phyloP scores from a whole-genome alignment of 2,113 vertebrate species.

The Pogona vitticeps region DNA sequence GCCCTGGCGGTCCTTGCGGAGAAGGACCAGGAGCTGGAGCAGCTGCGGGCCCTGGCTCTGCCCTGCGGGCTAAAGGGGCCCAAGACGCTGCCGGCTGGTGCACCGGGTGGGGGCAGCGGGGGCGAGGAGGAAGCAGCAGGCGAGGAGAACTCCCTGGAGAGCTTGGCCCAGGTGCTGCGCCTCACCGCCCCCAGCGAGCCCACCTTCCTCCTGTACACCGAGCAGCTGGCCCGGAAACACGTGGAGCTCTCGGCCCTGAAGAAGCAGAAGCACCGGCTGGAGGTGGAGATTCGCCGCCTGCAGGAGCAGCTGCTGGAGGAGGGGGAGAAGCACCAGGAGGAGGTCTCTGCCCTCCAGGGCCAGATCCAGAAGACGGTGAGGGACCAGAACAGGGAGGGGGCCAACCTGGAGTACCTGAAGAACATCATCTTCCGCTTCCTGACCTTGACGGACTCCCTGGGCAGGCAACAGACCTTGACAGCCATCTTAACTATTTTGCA shows the following conservation, averaged over 20 bases:
- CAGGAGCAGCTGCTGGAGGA: slow-evolving; percentile 78
- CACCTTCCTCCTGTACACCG: slow-evolving; percentile 88
- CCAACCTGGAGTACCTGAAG: slow-evolving; percentile 97
- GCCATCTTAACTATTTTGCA: slow-evolving; percentile 94
- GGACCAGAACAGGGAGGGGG: slow-evolving; percentile 88
- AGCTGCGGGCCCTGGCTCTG: slow-evolving; percentile 69
- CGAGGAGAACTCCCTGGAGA: slow-evolving; percentile 43
- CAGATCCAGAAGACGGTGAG: slow-evolving; percentile 81
- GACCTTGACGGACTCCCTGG: slow-evolving; percentile 85
- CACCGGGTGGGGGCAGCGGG: too few relatives aligned
- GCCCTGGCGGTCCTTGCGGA: slow-evolving; percentile 89
- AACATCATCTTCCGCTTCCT: slow-evolving; percentile 91
- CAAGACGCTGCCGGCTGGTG: background rate
- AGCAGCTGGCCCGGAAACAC: slow-evolving; percentile 91
- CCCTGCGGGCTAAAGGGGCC: slow-evolving; percentile 50
- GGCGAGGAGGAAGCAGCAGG: too few relatives aligned
- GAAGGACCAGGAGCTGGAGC: slow-evolving; percentile 91
- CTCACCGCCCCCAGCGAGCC: slow-evolving; percentile 76
- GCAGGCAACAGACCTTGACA: slow-evolving; percentile 89
- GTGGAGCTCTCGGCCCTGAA: slow-evolving; percentile 82
- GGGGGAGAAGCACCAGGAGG: slow-evolving; percentile 80
- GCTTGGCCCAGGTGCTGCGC: slow-evolving; percentile 77
- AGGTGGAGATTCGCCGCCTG: slow-evolving; percentile 82
- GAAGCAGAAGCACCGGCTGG: slow-evolving; percentile 84
- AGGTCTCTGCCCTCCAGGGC: slow-evolving; percentile 67